Base-by-base conservation (phyloP, 2,888 invertebrate species). In the Lochmaea crataegi region DNA sequence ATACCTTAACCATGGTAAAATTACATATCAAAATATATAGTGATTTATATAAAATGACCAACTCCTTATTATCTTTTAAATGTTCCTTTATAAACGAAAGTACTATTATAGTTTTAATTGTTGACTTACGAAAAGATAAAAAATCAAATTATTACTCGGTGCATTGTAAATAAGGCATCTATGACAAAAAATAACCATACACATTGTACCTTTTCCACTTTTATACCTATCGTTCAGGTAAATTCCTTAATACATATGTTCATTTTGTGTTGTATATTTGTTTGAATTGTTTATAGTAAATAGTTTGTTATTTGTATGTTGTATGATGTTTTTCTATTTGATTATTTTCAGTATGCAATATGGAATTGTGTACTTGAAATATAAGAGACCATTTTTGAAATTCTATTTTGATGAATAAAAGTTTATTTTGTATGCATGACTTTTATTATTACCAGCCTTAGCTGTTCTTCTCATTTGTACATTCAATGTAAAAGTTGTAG, bases 381-480 rank as follows among this genome's bases (percentile, higher is more conserved):
- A 5, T 32, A 32, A 58, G 45, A 45, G 48, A 58, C 60, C 22
- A 60, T 60, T 68, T 68, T 68, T 48, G 45, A 61, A 51, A 45
- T 45, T 68, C n/a, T 68, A 68, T 68, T 68, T 68, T 60, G 58
- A 45, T 68, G 68, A 68, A 68, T 68, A 68, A 45, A 60, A 53
- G 53, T 60, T 60, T 60, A 60, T 68, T 68, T 68, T 68, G 7
- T 68, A 68, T 22, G 7, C 26, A 22, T 9, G 7, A 45, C 48
- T 64, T 64, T 64, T 18, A 45, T 45, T 58, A 11, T 16, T 58
- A 58, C 2, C 18, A 51, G 6, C 16, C n/a, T 1, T n/a, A 53
- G 16, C 4, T 42, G 42, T 3, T 42, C 12, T 11, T 42, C 10
- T 42, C 12, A 42, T 11, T 10, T 42, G 11, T 12, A 11, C 10